These are phyloP conservation scores for Rhopilema esculentum DNA, from an alignment of 30 jellyfish, hydroid and myxozoan species.

Conservation along the genomic window DNA sequence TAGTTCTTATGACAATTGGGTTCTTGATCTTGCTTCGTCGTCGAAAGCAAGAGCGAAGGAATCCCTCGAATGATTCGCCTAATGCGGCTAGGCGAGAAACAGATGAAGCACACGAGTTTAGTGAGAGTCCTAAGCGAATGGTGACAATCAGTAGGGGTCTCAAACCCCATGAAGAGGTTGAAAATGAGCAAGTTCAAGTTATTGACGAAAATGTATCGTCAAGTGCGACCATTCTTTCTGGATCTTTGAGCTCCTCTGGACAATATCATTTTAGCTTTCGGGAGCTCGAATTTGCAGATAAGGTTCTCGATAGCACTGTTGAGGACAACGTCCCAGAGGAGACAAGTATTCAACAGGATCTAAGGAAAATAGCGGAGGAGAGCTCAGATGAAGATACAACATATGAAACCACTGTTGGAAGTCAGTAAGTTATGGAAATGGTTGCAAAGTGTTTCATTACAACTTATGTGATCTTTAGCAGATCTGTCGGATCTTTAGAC, in stretches of 20 bases:
- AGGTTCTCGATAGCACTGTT: not conserved
- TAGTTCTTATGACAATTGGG: constrained; percentile 24
- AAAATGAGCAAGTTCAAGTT: not conserved
- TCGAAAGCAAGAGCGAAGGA: constrained; percentile 1
- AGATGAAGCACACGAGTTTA: not conserved
- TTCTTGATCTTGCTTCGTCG: constrained; percentile 27
- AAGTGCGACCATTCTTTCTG: not conserved
- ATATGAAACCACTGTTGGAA: constrained; percentile 54
- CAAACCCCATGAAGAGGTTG: constrained; percentile 7
- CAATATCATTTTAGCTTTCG: constrained; percentile 53
- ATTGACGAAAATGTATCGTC: not conserved
- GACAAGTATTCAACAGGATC: not conserved
- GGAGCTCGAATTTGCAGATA: constrained; percentile 21
- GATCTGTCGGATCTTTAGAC: too few relatives aligned
- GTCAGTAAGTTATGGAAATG: too few relatives aligned
- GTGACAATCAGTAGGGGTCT: constrained; percentile 1
- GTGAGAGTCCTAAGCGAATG: not conserved
- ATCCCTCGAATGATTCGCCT: not conserved
- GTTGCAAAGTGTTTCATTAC: too few relatives aligned
- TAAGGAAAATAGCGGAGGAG: not conserved
- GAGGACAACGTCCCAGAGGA: not conserved
- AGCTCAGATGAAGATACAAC: constrained; percentile 68
- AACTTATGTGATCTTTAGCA: too few relatives aligned
- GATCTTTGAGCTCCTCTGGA: constrained; percentile 27
- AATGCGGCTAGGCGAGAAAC: not conserved